Base-by-base conservation (phyloP, 2,888 invertebrate genomes). In the Osmoderma eremita region DNA sequence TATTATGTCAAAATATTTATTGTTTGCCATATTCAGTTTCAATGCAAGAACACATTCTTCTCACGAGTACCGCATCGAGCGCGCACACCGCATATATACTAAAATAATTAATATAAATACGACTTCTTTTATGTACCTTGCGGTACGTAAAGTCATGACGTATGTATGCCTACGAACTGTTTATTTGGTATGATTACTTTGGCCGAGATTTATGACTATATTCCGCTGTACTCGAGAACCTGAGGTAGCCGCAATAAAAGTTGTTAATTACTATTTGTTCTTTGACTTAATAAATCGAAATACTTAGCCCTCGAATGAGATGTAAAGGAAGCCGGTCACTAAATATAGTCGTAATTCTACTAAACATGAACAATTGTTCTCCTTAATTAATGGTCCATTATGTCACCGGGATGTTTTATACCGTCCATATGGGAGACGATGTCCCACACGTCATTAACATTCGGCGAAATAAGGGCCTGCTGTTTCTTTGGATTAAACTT, bases 311-410 rank as follows among this genome's bases (percentile, higher is more conserved):
- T 49, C 36, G 41, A 61, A 56, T 53, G 41, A 56, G 58, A 61
- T 61, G 61, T 65, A 56, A 65, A 30, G 30, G 54, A 63, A 41
- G 56, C 58, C 67, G 67, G 48, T 36, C 45, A 58, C 68, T 68
- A 63, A 63, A 67, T 67, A 68, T 65, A 65, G 68, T 42, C 17
- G 61, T 63, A 68, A 68, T 64, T 68, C 64, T 61, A 50, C 61
- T 68, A 65, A 68, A 68, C 68, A 68, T 65, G 68, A 65, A 68
- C 68, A 68, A 68, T 68, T 61, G 68, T 58, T 51, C 64, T 61
- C 51, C 63, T 67, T 72, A 72, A 73, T 73, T 73, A 73, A 70
- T 65, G 70, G 67, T 70, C 72, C 73, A 73, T 73, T 73, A 73
- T 73, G 71, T 72, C 72, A 66, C 48, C 42, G 54, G 68, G 53